Evolutionary conservation across 2,797 vertebrate genomes (phyloP), one percentile per base, ranked within the genome.

Genomic region (Sardinella longiceps): DNA sequence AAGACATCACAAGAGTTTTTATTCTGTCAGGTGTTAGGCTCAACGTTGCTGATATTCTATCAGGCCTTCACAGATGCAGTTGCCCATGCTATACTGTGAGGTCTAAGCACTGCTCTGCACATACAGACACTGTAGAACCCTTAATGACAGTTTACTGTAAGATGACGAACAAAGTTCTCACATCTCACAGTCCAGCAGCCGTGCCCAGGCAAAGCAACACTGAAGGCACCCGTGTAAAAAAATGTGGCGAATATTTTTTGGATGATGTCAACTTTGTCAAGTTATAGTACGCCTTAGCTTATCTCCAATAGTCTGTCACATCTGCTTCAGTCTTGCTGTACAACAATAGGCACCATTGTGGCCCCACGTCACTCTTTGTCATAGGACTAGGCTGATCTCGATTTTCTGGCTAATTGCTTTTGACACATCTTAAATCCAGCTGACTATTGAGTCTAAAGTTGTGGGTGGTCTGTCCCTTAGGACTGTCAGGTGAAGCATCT

Each of bases 341-440:
- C n/a, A 86, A 87, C 91, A 92, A 90, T 92, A 86, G 89, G 84
- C 86, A 63, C 81, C 86, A 87, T 93, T 94, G 91, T 92, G 80
- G 50, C 74, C 56, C 58, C 63, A 39, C 39, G 83, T 63, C 58
- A 51, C 25, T 28, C 25, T 51, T 74, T 74, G 12, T 56, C 63
- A 12, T 11, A 60, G 74, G 43, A 45, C 43, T 20, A 2, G 51
- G 56, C 80, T 83, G 50, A 85, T 85, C 63, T 80, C 23, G 37
- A 43, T 77, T 77, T 15, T 33, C 77, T 63, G 58, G 11, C 20
- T 50, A 25, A 46, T 80, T 80, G 63, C 23, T 33, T 77, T 37
- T 70, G 33, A 45, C 81, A 80, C 80, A 80, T 48, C 74, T 74
- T 66, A 3, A 84, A 84, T 84, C 85, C 85, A 85, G 81, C 85